phyloP scores from a whole-genome alignment of 2,797 vertebrate genomes.

The Distichodus sexfasciatus region DNA sequence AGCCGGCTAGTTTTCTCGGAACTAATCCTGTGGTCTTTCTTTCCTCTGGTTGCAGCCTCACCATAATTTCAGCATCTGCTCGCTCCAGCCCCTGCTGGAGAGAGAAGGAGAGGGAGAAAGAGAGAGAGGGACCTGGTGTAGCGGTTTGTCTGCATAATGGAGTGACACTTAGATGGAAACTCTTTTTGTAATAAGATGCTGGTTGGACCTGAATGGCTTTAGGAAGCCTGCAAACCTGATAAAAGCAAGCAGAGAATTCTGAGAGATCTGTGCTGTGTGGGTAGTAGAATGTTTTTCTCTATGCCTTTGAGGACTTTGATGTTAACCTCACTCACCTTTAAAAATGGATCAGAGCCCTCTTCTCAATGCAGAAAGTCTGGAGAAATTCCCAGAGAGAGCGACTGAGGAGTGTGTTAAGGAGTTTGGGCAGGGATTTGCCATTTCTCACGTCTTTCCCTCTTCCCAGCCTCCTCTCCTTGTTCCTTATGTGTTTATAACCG shows the following conservation, averaged over 20 bases:
- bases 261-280: background rate
- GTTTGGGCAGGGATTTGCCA: too few species aligned
- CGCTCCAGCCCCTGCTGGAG: background rate
- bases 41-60: background rate
- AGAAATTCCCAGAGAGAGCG: background rate
- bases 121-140: too few species aligned
- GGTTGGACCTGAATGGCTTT: too few species aligned
- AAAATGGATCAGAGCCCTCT: background rate
- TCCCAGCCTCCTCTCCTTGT: background rate
- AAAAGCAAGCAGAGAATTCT: background rate
- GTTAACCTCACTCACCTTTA: too few species aligned
- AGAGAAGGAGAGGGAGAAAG: too few species aligned
- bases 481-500: background rate
- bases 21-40: too few species aligned
- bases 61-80: background rate
- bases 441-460: background rate
- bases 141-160: too few species aligned
- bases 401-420: background rate
- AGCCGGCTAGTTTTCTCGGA: background rate
- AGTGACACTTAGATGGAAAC: too few species aligned
- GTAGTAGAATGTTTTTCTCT: background rate
- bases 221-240: too few species aligned
- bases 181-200: too few species aligned
- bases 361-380: background rate
- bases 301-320: background rate